phyloP scores from a whole-genome alignment of 2,888 invertebrate species.

The Eugnorisma glareosa region DNA sequence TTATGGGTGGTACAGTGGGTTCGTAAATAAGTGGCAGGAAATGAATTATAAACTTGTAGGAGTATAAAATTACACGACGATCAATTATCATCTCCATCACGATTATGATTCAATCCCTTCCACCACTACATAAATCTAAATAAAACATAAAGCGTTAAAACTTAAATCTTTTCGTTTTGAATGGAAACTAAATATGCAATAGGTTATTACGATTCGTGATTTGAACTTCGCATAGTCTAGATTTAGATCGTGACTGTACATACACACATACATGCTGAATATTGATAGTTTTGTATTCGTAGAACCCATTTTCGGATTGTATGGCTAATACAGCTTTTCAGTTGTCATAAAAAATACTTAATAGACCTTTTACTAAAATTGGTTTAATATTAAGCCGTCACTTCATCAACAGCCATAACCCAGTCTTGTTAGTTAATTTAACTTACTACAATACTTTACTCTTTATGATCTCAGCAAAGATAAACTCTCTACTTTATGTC shows the following conservation, averaged over 20 bases:
- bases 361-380: background rate
- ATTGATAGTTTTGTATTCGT: slow-evolving; percentile 9
- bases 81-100: background rate
- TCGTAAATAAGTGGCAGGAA: background rate
- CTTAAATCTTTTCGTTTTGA: slow-evolving; percentile 20
- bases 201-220: slow-evolving; percentile 42
- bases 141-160: slow-evolving; percentile 20
- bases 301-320: background rate
- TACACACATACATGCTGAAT: slow-evolving; percentile 12
- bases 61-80: background rate
- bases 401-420: background rate
- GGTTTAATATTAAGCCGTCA: background rate
- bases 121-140: slow-evolving; percentile 2
- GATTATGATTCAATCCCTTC: background rate
- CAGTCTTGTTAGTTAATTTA: background rate
- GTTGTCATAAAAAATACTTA: background rate
- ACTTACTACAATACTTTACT: background rate
- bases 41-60: background rate
- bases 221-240: slow-evolving; percentile 25
- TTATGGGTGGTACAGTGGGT: background rate
- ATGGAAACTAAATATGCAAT: slow-evolving; percentile 53
- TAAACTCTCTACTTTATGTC: background rate
- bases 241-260: slow-evolving; percentile 22
- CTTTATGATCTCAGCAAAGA: background rate
- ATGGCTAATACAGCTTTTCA: background rate